Conservation (phyloP, 2,888 invertebrate genomes). For the Heliconius aoede region DNA sequence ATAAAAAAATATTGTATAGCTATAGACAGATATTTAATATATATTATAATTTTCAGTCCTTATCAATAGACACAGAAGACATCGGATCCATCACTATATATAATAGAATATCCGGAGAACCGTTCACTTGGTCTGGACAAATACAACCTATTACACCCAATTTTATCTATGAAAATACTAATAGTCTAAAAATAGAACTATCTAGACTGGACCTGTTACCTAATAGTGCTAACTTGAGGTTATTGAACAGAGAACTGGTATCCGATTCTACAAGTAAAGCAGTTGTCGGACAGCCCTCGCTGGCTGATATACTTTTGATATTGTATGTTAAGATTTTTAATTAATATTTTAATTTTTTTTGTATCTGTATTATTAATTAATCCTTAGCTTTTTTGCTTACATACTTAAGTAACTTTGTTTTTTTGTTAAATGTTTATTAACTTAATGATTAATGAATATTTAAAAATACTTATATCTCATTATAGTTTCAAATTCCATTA, state of each 20-base stretch:
- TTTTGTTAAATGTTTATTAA: too few relatives aligned
- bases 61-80: constrained; percentile 53
- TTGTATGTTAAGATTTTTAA: constrained; percentile 54
- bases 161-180: constrained; percentile 53
- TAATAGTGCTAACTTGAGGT: constrained; percentile 63
- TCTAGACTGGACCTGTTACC: constrained; percentile 63
- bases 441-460: too few relatives aligned
- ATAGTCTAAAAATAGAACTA: constrained; percentile 58
- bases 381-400: too few relatives aligned
- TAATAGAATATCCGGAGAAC: constrained; percentile 69
- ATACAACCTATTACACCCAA: constrained; percentile 49
- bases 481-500: neutral
- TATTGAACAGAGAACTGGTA: constrained; percentile 60
- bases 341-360: neutral
- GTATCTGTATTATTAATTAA: neutral
- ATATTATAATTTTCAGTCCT: constrained; percentile 55
- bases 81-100: constrained; percentile 64
- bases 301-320: constrained; percentile 62
- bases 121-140: constrained; percentile 61
- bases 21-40: neutral
- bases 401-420: too few relatives aligned
- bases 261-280: constrained; percentile 57
- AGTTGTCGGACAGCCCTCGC: constrained; percentile 59
- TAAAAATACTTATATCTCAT: too few relatives aligned
- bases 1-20: too few relatives aligned